Base-by-base conservation (phyloP, 2,888 invertebrate species). In the Rapana venosa region DNA sequence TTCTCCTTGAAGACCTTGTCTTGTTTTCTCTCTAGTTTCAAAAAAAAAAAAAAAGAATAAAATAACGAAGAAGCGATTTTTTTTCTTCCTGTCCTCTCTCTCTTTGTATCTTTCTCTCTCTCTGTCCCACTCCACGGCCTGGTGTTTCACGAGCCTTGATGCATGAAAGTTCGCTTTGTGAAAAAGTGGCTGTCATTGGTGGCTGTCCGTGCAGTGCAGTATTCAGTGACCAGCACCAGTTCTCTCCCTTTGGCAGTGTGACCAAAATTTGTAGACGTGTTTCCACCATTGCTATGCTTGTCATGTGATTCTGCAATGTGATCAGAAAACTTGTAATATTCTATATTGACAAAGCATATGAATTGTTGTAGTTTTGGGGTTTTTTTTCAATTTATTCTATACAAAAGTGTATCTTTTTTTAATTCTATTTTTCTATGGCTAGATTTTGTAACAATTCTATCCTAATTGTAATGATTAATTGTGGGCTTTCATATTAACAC, bases 281-380 rank as follows among this genome's bases (percentile, higher is more conserved):
- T 89, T 47, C 77, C 66, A 36, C 85, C 89, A 58, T 83, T 83
- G 58, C 61, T 88, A 61, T 88, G 79, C 91, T 92, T 94, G 95
- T 95, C 95, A 95, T 95, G 95, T 95, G 94, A 94, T 95, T 94
- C 90, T 94, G 94, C 94, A 94, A 90, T 91, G 87, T 88, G 88
- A 90, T 88, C 58, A 35, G 61, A 81, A n/a, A 88, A 20, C n/a
- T 66, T 77, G 20, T 81, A 81, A 30, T 47, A 47, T 56, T 56
- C 32, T 70, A 30, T 70, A n/a, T 77, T 79, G n/a, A 77, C 88
- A 88, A 88, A 88, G 26, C 83, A n/a, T 88, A 88, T 66, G 61
- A 70, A 88, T 58, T 85, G 85, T 89, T 85, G 89, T 89, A 89
- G 89, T 70, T 20, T 47, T 66, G 47, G n/a, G 22, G 4, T 22